Percentiles rank a stretch among this genome's conserved stretches.
These are phyloP conservation scores for human (Homo sapiens) DNA, from an alignment of 2,113 vertebrate species.

Conservation along the genomic window DNA sequence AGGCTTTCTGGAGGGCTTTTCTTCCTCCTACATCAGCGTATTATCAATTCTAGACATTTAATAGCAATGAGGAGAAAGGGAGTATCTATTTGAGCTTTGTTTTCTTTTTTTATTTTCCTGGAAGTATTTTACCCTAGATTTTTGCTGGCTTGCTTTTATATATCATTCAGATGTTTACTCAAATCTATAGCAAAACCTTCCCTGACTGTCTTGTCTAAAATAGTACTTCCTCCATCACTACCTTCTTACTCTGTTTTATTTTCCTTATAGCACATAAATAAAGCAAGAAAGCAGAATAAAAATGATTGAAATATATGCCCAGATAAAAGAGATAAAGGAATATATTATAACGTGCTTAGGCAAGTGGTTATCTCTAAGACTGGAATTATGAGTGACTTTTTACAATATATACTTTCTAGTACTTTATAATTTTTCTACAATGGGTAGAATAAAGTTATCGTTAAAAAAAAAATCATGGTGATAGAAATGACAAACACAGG, in stretches of 20 bases:
- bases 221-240: not conserved
- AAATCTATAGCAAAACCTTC: not conserved
- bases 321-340: not conserved
- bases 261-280: constrained; percentile 29
- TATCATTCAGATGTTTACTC: constrained; percentile 41
- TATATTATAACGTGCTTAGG: not conserved
- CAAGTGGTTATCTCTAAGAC: not conserved
- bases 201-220: not conserved
- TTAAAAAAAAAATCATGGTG: constrained; percentile 23
- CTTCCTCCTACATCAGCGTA: not conserved
- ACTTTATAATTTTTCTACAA: constrained; percentile 51
- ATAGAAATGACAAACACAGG: constrained; percentile 27
- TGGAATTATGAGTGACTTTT: constrained; percentile 3
- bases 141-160: constrained; percentile 18
- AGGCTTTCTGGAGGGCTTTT: not conserved
- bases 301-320: not conserved
- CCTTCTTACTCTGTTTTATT: constrained; percentile 1
- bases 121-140: constrained; percentile 1
- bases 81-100: not conserved
- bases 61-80: not conserved
- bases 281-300: constrained; percentile 33
- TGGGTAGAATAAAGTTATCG: constrained; percentile 15
- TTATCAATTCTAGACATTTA: not conserved
- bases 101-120: not conserved
- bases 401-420: not conserved